Evolutionary conservation across 2,113 vertebrate species (phyloP).

Genomic region (Tiliqua scincoides): DNA sequence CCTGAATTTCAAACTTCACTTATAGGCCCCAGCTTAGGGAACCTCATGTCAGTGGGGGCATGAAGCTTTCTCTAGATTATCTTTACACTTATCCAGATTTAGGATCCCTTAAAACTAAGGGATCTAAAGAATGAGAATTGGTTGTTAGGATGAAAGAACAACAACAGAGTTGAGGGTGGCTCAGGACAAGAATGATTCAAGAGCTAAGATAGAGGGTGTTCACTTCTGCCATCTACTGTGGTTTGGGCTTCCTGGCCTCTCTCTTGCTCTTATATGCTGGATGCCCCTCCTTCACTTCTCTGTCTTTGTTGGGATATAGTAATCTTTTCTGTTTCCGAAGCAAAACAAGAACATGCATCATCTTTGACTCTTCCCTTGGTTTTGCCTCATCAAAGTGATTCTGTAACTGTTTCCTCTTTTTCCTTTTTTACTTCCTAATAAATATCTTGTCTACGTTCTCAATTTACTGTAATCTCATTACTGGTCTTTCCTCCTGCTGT

Average conservation of each 20-base stretch:
- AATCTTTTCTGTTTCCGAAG: background rate
- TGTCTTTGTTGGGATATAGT: background rate
- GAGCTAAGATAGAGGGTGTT: background rate
- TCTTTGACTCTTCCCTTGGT: background rate
- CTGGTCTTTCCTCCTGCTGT: background rate
- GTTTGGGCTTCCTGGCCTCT: background rate
- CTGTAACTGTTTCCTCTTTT: background rate
- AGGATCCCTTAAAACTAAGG: background rate
- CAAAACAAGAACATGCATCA: background rate
- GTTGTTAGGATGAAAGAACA: background rate
- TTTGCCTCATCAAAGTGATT: background rate
- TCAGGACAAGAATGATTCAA: background rate
- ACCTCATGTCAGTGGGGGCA: background rate
- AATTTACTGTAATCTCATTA: background rate
- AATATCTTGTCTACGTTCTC: background rate
- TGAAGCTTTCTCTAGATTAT: background rate
- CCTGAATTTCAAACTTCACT: background rate
- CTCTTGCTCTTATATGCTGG: background rate
- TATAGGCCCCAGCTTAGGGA: background rate
- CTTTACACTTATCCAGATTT: background rate
- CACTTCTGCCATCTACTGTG: background rate
- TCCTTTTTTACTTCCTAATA: background rate
- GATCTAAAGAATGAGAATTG: background rate
- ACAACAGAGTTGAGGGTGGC: background rate
- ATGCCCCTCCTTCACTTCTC: background rate